Conservation (phyloP, 2,888 invertebrate genomes). For the Drosophila algonquin region DNA sequence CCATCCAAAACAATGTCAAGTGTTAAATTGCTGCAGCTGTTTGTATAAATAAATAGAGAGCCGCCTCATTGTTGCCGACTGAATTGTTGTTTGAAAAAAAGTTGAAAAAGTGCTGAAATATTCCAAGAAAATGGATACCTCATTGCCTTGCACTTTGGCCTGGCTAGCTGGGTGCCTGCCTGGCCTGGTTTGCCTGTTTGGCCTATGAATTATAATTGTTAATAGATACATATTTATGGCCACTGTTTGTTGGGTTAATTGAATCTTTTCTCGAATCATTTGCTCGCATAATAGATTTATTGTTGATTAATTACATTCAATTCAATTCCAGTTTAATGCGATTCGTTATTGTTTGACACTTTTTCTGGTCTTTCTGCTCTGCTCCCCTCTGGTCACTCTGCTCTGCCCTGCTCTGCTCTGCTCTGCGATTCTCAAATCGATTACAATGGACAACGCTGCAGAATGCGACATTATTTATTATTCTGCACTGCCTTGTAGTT, state of each 20-base stretch:
- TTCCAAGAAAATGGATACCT: conserved; percentile 40
- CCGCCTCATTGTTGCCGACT: conserved; percentile 28
- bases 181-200: too few relatives aligned
- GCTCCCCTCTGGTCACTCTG: not conserved
- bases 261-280: conserved; percentile 63
- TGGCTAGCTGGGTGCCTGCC: too few relatives aligned
- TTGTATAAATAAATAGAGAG: conserved; percentile 2
- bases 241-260: conserved; percentile 67
- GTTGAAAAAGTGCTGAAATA: conserved; percentile 24
- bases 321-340: conserved; percentile 42
- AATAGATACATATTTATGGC: conserved; percentile 37
- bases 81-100: conserved; percentile 10
- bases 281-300: conserved; percentile 57
- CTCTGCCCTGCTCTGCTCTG: too few relatives aligned
- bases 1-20: conserved; percentile 71
- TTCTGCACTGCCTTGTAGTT: conserved; percentile 49
- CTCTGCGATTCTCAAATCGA: conserved; percentile 39
- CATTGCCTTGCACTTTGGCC: conserved; percentile 49
- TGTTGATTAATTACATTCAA: conserved; percentile 66
- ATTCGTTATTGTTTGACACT: conserved; percentile 38
- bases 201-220: conserved; percentile 48
- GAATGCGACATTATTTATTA: conserved; percentile 60
- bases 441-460: conserved; percentile 40
- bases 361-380: conserved; percentile 19
- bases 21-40: conserved; percentile 49